Evolutionary conservation across 2,113 vertebrate genomes (phyloP).

Genomic region (Colius striatus): DNA sequence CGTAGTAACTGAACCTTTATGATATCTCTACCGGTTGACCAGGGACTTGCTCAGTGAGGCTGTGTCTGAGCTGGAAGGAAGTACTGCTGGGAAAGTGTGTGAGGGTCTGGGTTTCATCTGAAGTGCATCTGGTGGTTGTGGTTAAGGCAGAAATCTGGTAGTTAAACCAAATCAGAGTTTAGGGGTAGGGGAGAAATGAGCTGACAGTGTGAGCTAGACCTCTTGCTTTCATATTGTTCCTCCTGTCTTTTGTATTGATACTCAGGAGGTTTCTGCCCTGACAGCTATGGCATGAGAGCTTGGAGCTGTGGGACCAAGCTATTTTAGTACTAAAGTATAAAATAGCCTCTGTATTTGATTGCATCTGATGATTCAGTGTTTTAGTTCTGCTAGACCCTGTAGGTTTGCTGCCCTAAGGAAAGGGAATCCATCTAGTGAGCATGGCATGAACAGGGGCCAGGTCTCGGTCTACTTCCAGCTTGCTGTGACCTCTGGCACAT

Average conservation of each 20-base stretch:
- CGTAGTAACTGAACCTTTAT: not conserved
- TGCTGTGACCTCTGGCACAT: not conserved
- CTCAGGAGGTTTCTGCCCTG: not conserved
- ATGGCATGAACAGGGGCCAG: not conserved
- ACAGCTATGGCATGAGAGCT: not conserved
- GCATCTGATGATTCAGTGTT: not conserved
- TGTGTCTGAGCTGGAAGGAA: not conserved
- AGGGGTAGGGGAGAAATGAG: not conserved
- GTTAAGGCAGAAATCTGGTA: conserved; percentile 21
- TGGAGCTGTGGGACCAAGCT: not conserved
- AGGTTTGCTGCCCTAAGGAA: not conserved
- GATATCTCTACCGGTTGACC: not conserved
- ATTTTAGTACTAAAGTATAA: not conserved
- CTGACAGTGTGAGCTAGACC: not conserved
- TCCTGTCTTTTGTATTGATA: not conserved
- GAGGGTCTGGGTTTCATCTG: conserved; percentile 1
- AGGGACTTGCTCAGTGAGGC: not conserved
- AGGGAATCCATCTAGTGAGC: not conserved
- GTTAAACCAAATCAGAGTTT: not conserved
- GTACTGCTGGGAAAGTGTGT: not conserved
- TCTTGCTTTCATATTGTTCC: not conserved
- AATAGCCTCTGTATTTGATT: not conserved
- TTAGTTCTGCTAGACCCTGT: not conserved
- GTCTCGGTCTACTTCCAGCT: not conserved
- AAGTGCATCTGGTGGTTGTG: conserved; percentile 18